Percentiles rank a stretch among this genome's conserved stretches.
Conservation (phyloP, 30 jellyfish, hydroid and myxozoan genomes). For the Clytia hemisphaerica region DNA sequence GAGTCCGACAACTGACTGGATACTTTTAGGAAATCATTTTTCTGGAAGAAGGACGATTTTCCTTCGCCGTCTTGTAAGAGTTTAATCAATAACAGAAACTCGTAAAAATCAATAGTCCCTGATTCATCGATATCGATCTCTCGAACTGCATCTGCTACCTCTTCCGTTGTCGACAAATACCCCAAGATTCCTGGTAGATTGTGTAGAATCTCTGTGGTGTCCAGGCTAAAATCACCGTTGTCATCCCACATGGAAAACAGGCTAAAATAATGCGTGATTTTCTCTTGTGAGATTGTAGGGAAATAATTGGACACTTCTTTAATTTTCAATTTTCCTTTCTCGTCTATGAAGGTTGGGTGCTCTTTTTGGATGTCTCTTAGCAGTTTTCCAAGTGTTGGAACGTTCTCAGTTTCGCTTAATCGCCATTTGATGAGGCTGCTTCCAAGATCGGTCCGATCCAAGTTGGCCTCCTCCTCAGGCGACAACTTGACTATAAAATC, state of each 20-base stretch:
- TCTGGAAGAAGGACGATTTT: neutral
- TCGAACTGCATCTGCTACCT: slow-evolving; percentile 57
- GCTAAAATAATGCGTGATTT: neutral
- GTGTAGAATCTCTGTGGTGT: slow-evolving; percentile 22
- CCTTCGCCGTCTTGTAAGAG: slow-evolving; percentile 9
- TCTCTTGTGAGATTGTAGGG: slow-evolving; percentile 1
- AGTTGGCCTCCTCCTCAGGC: neutral
- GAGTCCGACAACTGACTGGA: too few relatives aligned
- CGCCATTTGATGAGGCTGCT: neutral
- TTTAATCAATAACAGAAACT: slow-evolving; percentile 31
- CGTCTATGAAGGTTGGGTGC: neutral
- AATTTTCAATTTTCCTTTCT: neutral
- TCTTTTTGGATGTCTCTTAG: slow-evolving; percentile 1
- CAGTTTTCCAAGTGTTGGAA: neutral
- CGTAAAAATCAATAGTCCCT: slow-evolving; percentile 66
- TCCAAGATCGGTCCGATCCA: neutral
- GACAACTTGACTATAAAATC: too few relatives aligned
- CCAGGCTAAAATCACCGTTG: slow-evolving; percentile 8
- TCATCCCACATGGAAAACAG: slow-evolving; percentile 2
- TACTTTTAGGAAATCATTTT: too few relatives aligned
- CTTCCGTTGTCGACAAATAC: slow-evolving; percentile 12
- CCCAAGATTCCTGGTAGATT: slow-evolving; percentile 7
- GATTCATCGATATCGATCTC: slow-evolving; percentile 68
- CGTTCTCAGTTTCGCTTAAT: neutral
- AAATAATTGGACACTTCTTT: neutral